Evolutionary conservation across 2,113 vertebrate species (phyloP).

Genomic region (Corythaeola cristata): DNA sequence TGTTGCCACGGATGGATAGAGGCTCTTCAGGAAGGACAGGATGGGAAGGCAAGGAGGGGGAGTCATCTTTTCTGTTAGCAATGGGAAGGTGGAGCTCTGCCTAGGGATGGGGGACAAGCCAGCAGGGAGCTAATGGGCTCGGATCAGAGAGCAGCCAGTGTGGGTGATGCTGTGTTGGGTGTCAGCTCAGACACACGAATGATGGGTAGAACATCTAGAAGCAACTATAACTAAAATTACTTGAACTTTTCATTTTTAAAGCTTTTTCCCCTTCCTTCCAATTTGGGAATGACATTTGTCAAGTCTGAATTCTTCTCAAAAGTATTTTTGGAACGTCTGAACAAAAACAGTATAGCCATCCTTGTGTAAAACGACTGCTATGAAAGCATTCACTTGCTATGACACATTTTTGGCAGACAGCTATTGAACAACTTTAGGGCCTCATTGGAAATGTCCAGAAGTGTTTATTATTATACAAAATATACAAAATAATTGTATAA

Average conservation of each 20-base stretch:
- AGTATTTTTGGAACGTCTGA: constrained; percentile 54
- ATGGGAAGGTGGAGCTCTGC: not conserved
- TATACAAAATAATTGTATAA: not conserved
- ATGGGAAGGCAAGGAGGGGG: fast-evolving
- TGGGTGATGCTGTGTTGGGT: not conserved
- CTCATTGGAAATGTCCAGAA: not conserved
- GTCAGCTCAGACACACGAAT: not conserved
- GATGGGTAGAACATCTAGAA: not conserved
- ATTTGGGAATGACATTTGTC: constrained; percentile 48
- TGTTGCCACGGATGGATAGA: not conserved
- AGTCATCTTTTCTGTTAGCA: not conserved
- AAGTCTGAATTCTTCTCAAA: constrained; percentile 11
- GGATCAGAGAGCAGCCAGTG: not conserved
- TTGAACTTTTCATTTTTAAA: constrained; percentile 38
- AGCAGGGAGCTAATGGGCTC: not conserved
- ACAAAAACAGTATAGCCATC: constrained; percentile 31
- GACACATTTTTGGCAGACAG: constrained; percentile 51
- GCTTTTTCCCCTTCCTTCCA: constrained; percentile 22
- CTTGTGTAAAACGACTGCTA: constrained; percentile 2
- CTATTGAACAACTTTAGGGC: constrained; percentile 1
- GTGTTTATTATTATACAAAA: not conserved
- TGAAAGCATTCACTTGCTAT: not conserved
- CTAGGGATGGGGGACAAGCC: not conserved
- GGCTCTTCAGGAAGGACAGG: not conserved
- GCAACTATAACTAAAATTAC: constrained; percentile 34